Evolutionary conservation across 1,140 invertebrate genomes (phyloP).

Genomic region (Homalodisca vitripennis): DNA sequence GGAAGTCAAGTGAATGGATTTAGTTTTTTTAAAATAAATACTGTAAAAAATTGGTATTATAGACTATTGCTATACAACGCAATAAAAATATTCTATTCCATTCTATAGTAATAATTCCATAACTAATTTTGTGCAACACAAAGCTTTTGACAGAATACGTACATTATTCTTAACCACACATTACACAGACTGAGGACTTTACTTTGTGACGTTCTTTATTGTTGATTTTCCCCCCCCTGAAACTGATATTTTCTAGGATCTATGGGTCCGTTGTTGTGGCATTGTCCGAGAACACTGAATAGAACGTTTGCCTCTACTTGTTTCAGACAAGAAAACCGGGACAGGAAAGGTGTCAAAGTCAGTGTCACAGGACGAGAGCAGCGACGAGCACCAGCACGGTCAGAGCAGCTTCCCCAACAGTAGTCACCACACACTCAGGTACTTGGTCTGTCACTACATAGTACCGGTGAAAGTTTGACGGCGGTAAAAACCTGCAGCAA

Average conservation of each 20-base stretch:
- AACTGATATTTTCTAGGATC: neutral
- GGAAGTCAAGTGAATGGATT: too few relatives aligned
- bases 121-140: too few relatives aligned
- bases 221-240: too few relatives aligned
- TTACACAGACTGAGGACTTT: neutral
- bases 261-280: neutral
- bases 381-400: constrained; percentile 59
- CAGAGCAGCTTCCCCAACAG: constrained; percentile 45
- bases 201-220: neutral
- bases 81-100: too few relatives aligned
- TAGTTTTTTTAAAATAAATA: too few relatives aligned
- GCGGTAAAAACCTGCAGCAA: too few relatives aligned
- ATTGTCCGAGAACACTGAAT: neutral
- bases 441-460: neutral
- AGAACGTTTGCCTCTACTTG: neutral
- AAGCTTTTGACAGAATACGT: neutral
- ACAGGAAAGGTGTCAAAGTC: constrained; percentile 47
- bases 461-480: too few relatives aligned
- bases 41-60: too few relatives aligned
- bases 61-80: too few relatives aligned
- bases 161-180: neutral
- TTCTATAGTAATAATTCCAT: too few relatives aligned
- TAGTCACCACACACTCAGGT: constrained; percentile 48
- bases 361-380: constrained; percentile 68
- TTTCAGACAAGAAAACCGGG: neutral